Evolutionary conservation across 2,797 vertebrate genomes (phyloP), one percentile per base, ranked within the genome.

Genomic region (Lutra lutra): DNA sequence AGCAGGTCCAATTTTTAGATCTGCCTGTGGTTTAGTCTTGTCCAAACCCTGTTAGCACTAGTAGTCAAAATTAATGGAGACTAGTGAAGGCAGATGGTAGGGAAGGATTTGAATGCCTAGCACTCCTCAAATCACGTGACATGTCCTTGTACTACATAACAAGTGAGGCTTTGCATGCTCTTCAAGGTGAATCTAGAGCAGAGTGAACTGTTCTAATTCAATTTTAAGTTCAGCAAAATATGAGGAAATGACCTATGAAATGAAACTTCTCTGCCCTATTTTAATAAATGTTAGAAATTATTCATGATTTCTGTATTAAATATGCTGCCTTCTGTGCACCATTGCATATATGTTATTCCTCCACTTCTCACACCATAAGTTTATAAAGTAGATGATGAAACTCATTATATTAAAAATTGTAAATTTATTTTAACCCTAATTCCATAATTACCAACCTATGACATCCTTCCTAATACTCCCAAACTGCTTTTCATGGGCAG

Each of bases 201-300:
- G 29, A 85, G 56, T 80, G 64, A 94, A 88, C 29, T 38, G 10
- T 66, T 86, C 15, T 88, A 88, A 94, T 92, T 82, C 82, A 85
- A 51, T 95, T 92, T 95, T 66, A 96, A 94, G 51, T 94, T 95
- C 58, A 62, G 20, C 83, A 89, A 94, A 96, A 88, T 85, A 83
- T 54, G 68, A 89, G 60, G 38, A 92, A 95, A 98, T 92, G 40
- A 68, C 68, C 82, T 89, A 91, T 94, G 93, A 97, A 94, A 91
- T 96, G 89, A 88, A 90, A 91, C 48, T 83, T 68, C 62, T 94
- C 58, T 72, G 43, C 82, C 60, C 20, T 78, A 40, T 17, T 96
- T 79, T 62, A 94, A 89, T 95, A 93, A 92, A n/a, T 78, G 23
- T 62, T 91, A 89, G 68, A 89, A 91, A 40, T 86, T 86, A 86